Base-by-base conservation (phyloP, 2,113 vertebrate species). In the Monopterus albus region DNA sequence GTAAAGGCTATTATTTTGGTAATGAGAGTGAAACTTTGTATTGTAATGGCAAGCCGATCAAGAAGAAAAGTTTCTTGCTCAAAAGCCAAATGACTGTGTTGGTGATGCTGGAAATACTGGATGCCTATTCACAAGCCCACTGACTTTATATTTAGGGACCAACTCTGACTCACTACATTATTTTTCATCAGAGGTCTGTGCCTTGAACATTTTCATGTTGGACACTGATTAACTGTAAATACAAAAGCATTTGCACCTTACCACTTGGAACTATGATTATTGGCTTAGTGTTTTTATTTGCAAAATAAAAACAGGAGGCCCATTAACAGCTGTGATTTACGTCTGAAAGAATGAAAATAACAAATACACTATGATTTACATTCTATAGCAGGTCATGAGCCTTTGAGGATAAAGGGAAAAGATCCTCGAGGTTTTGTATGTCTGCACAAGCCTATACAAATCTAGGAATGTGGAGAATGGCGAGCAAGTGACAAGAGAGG, bases 381-480 rank as follows among this genome's bases (percentile, higher is more conserved):
- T 55, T 75, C 49, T 64, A 45, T 57, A 51, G 47, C 42, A 15
- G n/a, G 49, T 23, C 43, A 35, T 68, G 66, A 78, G 53, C 40
- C 61, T 25, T 6, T 26, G 38, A 58, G 68, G 45, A 69, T 51
- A 79, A 80, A 42, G 55, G 8, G 62, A 57, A 70, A 75, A 80
- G 50, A 69, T 65, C 61, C 72, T 66, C 35, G 61, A 85, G 78
- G 73, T 66, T 86, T 84, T 86, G 85, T 89, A 87, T 79, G 75
- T 74, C 84, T 79, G 72, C 78, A 87, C 85, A 87, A 81, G 87
- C 78, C 81, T 83, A 52, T 80, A 79, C 89, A 85, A 75, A 88
- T 84, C 74, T 68, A 90, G 85, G 90, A 88, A 90, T 88, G 87
- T 75, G 46, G 69, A 79, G 79, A 89, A 88, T 85, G 86, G 71